A percentile compares a stretch with the other conserved stretches of the same genome.
phyloP scores from a whole-genome alignment of 1,140 invertebrate species.

The Dinoponera quadriceps region DNA sequence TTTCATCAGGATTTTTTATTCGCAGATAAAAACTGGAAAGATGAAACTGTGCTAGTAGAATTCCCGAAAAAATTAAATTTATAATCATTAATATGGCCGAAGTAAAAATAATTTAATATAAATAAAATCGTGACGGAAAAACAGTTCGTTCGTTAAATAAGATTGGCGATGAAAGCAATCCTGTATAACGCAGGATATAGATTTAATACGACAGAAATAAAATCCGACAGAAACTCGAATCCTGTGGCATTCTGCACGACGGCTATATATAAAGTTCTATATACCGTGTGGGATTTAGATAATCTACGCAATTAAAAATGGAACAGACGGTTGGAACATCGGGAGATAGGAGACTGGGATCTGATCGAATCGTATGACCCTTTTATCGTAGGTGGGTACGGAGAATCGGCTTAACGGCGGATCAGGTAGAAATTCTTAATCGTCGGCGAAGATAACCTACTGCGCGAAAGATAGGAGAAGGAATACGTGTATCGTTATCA shows the following conservation, averaged over 20 bases:
- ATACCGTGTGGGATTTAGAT: conserved; percentile 17
- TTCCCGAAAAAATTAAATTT: neutral
- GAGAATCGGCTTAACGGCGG: conserved; percentile 48
- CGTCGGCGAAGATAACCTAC: neutral
- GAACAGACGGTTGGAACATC: neutral
- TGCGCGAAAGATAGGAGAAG: neutral
- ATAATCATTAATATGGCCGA: too few species aligned
- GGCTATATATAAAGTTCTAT: neutral
- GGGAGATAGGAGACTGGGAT: conserved; percentile 9
- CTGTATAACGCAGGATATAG: neutral
- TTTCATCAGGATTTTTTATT: neutral
- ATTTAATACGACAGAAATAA: neutral
- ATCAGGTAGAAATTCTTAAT: conserved; percentile 52
- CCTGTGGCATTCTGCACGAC: neutral
- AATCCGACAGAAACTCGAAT: neutral
- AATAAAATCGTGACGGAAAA: too few species aligned
- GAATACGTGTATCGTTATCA: conserved; percentile 2
- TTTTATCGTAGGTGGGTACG: conserved; percentile 31
- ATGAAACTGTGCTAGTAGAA: neutral
- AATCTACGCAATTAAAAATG: conserved; percentile 53
- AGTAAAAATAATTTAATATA: neutral
- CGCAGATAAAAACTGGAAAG: neutral
- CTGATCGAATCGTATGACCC: conserved; percentile 42
- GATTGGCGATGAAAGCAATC: too few species aligned
- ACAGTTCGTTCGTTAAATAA: too few species aligned